Conservation (phyloP, 1,140 invertebrate genomes). For the Eubasilissa regina region DNA sequence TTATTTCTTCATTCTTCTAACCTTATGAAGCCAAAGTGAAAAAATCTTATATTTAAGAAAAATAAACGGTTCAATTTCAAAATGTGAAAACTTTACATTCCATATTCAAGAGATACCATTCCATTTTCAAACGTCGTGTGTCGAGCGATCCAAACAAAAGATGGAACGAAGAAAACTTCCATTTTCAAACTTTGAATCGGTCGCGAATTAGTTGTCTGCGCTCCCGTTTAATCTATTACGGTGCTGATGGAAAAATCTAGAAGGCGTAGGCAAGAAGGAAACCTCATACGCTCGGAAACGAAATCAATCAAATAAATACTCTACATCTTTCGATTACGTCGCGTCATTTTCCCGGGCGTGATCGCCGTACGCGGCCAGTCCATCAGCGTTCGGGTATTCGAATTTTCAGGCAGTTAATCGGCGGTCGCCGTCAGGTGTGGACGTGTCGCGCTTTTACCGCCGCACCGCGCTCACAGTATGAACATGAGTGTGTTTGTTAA, state of each 20-base stretch:
- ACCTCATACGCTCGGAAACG: not conserved
- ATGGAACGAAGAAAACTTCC: conserved; percentile 32
- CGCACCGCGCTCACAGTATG: not conserved
- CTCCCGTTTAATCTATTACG: not conserved
- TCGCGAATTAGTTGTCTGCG: conserved; percentile 15
- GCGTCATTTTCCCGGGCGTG: not conserved
- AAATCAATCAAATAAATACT: no score
- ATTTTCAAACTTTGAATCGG: conserved; percentile 33
- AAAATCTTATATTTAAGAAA: no score
- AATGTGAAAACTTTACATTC: no score
- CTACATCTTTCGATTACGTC: not conserved
- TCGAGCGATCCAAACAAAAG: conserved; percentile 2
- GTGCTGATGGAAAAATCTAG: not conserved
- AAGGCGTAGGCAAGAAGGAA: not conserved
- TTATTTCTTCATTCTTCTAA: no score
- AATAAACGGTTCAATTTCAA: no score
- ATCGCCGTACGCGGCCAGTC: not conserved
- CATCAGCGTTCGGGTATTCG: conserved; percentile 25
- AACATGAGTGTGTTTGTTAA: conserved; percentile 12
- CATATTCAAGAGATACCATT: no score
- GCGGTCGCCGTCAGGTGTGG: not conserved
- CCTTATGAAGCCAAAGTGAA: no score
- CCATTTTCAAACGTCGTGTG: conserved; percentile 6
- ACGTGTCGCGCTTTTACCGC: conserved; percentile 22
- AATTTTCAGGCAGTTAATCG: conserved; percentile 40